Percentiles rank a stretch among this genome's conserved stretches.
Evolutionary conservation across 2,113 vertebrate genomes (phyloP).

Genomic region (Mirza zaza): DNA sequence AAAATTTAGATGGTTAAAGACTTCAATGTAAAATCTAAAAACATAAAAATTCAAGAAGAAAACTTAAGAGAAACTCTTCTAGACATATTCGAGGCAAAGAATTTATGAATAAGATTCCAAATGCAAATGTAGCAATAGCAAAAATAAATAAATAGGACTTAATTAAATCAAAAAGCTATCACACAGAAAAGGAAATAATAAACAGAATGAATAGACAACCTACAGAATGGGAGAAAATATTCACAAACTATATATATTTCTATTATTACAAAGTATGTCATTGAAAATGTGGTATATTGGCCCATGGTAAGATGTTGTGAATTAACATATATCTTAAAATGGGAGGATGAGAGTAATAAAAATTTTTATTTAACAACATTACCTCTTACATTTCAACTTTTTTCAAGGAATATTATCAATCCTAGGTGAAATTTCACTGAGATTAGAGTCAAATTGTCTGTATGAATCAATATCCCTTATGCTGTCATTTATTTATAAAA

Average conservation of each 20-base stretch:
- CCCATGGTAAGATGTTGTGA: background rate
- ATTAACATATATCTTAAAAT: background rate
- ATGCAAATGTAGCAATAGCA: no score
- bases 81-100: no score
- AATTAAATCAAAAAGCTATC: no score
- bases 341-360: background rate
- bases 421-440: background rate
- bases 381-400: background rate
- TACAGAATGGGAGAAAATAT: no score
- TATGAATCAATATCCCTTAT: background rate
- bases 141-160: no score
- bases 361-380: background rate
- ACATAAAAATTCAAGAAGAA: no score
- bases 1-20: no score
- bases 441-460: background rate
- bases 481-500: background rate
- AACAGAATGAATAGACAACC: no score
- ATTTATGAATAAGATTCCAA: no score
- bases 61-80: no score
- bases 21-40: no score
- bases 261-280: background rate
- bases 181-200: no score
- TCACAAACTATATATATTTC: background rate
- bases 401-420: background rate
- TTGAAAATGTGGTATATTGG: background rate